Evolutionary conservation across 2,888 invertebrate species (phyloP), one percentile per base, ranked within the genome.

Genomic region (Amblyteles armatorius): DNA sequence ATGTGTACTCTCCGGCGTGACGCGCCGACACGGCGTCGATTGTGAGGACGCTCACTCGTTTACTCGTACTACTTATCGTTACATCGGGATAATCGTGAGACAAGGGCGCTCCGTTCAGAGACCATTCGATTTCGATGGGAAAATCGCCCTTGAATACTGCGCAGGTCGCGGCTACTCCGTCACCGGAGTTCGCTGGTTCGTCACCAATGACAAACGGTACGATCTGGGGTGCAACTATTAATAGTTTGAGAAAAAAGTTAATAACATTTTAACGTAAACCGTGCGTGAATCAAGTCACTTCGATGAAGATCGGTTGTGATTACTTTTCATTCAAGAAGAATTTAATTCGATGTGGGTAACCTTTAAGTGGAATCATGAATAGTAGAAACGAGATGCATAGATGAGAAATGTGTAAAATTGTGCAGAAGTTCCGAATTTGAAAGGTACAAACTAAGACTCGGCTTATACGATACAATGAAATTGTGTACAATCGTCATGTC

Each of bases 61-160:
- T 95, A 88, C 95, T 94, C 19, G 95, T 92, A 76, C 92, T 89
- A 67, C 88, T 88, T 68, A 95, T 94, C 65, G 93, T 93, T 77
- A 95, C 94, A 82, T 94, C 94, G 78, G 94, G 85, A 86, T 89
- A 87, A 83, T 89, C 87, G 19, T 78, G 77, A 87, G 57, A 89
- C 89, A 94, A 89, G 67, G 95, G 95, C 91, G 95, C 94, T 69
- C 96, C 96, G 93, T 97, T 96, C 88, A 97, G 96, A 67, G 95
- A 95, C 97, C 97, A 98, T 26, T 95, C 95, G 72, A 97, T 96
- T 83, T 95, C 95, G 91, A 97, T 95, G 0, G 97, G 97, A 79
- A 96, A 94, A 94, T 97, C 97, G 86, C 97, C 97, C 94, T 96
- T 96, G 83, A 95, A 95, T 67, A 96, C 95, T 86, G 96, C 96